These are phyloP conservation scores for Orthonychiurus folsomi DNA, from an alignment of 2,888 invertebrate species.

Conservation along the genomic window DNA sequence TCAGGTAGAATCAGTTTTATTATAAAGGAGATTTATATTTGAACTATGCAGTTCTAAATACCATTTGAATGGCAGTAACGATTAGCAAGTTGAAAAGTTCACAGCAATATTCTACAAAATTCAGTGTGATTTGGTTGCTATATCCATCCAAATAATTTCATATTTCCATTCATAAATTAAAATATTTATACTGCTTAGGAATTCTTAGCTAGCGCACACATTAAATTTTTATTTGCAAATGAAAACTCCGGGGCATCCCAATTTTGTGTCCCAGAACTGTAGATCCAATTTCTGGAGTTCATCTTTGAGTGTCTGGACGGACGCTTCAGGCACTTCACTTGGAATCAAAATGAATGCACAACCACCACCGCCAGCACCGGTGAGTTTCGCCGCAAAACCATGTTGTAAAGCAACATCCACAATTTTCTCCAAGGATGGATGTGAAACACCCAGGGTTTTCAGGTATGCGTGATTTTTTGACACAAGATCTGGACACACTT, in stretches of 20 bases:
- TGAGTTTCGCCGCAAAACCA: conserved; percentile 76
- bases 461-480: conserved; percentile 83
- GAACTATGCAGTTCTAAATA: too few species aligned
- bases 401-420: conserved; percentile 56
- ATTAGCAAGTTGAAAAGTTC: too few species aligned
- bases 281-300: conserved; percentile 47
- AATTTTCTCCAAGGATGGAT: conserved; percentile 71
- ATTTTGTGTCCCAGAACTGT: conserved; percentile 50
- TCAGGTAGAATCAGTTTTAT: too few species aligned
- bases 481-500: conserved; percentile 59
- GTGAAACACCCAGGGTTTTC: conserved; percentile 74
- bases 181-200: too few species aligned
- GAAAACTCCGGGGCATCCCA: conserved; percentile 52
- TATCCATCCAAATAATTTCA: too few species aligned
- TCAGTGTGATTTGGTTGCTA: too few species aligned
- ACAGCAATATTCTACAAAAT: too few species aligned
- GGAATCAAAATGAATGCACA: conserved; percentile 62
- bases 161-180: too few species aligned
- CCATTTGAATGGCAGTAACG: too few species aligned
- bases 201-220: too few species aligned
- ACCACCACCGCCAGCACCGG: conserved; percentile 97
- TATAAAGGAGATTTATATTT: too few species aligned
- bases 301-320: conserved; percentile 46
- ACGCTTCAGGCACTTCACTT: conserved; percentile 41
- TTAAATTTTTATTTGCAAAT: too few species aligned